Evolutionary conservation across 2,888 invertebrate genomes (phyloP).

Genomic region (Conus canariensis): DNA sequence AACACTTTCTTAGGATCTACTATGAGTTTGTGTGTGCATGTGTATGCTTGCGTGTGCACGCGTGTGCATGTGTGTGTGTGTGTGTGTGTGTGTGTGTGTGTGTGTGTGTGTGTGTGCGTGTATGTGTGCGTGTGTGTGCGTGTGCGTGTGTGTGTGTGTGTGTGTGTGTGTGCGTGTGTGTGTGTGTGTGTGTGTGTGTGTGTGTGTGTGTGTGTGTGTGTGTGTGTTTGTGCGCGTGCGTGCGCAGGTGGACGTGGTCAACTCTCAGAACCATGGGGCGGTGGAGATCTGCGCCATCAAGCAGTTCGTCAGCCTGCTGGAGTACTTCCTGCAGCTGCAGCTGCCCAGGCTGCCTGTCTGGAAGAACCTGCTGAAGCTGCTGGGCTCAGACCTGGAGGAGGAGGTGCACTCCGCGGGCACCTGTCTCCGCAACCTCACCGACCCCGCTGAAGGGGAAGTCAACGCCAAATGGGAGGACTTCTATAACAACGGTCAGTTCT

Average conservation of each 20-base stretch:
- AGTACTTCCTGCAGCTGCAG: conserved; percentile 70
- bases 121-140: not conserved
- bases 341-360: conserved; percentile 72
- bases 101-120: conserved; percentile 50
- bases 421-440: conserved; percentile 70
- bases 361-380: conserved; percentile 71
- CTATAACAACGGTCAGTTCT: conserved; percentile 61
- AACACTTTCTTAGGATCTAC: too few relatives aligned
- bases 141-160: not conserved
- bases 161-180: conserved; percentile 18
- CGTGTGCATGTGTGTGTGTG: not conserved
- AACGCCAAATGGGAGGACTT: conserved; percentile 71
- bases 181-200: not conserved
- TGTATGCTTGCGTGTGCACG: not conserved
- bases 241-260: conserved; percentile 57
- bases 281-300: conserved; percentile 75
- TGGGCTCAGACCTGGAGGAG: conserved; percentile 72
- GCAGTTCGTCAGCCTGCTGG: conserved; percentile 65
- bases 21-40: not conserved
- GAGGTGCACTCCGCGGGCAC: conserved; percentile 71
- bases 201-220: not conserved
- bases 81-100: not conserved
- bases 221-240: not conserved
- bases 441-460: conserved; percentile 54
- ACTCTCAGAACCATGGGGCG: conserved; percentile 74